These are phyloP conservation scores for Antechinus stuartii DNA, from an alignment of 2,113 vertebrate genomes.

Conservation along the genomic window DNA sequence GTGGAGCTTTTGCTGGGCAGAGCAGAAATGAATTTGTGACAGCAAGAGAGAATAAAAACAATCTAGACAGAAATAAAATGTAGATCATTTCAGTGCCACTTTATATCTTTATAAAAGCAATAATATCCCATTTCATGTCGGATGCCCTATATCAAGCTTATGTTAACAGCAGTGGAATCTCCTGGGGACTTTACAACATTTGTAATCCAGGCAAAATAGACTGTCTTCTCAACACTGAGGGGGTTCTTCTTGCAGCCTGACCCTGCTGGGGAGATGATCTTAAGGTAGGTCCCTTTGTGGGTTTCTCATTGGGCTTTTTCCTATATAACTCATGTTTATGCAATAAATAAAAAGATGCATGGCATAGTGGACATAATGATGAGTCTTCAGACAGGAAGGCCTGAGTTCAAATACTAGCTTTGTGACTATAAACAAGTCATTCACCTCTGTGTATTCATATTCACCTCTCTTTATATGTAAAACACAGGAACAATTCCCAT, in stretches of 20 bases:
- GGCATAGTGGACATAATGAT: background rate
- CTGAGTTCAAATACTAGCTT: background rate
- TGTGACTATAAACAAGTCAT: background rate
- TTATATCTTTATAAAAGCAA: conserved; percentile 42
- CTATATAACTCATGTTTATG: background rate
- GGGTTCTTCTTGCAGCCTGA: background rate
- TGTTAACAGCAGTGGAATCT: background rate
- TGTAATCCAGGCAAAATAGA: background rate
- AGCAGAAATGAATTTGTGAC: conserved; percentile 15
- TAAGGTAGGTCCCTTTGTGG: background rate
- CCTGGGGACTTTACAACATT: background rate
- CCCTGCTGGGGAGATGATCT: background rate
- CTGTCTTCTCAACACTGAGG: background rate
- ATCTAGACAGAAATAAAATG: background rate
- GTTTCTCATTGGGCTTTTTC: background rate
- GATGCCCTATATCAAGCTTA: conserved; percentile 16
- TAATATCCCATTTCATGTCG: conserved; percentile 9
- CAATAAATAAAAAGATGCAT: background rate
- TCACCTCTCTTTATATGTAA: background rate
- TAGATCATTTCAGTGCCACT: background rate
- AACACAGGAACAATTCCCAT: background rate
- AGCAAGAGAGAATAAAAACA: conserved; percentile 30
- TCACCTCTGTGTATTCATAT: background rate
- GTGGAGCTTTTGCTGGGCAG: background rate
- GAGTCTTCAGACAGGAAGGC: background rate